Evolutionary conservation across 2,888 invertebrate species (phyloP), one percentile per base, ranked within the genome.

Genomic region (Nomada lathburiana): DNA sequence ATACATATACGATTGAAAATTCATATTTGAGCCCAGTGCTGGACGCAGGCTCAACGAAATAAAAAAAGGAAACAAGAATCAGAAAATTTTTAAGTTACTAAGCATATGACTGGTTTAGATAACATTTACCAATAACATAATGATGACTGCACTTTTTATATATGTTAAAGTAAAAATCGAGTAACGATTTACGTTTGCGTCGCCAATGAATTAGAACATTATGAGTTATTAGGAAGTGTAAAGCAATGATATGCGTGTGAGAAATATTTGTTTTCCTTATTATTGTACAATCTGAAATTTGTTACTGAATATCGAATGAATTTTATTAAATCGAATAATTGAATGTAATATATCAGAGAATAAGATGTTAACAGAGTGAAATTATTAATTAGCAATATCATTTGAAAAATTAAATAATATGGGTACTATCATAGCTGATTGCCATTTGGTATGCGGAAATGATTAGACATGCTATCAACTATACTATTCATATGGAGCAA

Each of bases 1-100:
- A 23, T 60, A 79, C 84, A 78, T 76, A 55, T 72, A 63, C 72
- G 65, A 59, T 50, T 80, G 59, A 68, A 80, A 71, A 47, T 57
- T 73, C 71, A 85, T 82, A 69, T 78, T 62, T 76, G 88, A 91
- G 90, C 85, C 85, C 84, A 90, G 91, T 91, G 92, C 92, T 87
- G 91, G 90, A 74, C 91, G 85, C 91, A 88, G 86, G 86, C 90
- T 91, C 88, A 70, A 52, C 71, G 62, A 75, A 77, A 85, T 81
- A 59, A 73, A 59, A 71, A 67, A 64, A 36, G 36, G 36, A 36
- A 36, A 36, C 36, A 78, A 65, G 42, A 69, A 55, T 53, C 63
- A 55, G 59, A 65, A 67, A 71, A 42, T 73, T 72, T 80, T 63
- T 78, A n/a, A 74, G 76, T 75, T 76, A 67, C 60, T 64, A 68